Conservation (phyloP, 2,113 vertebrate genomes). For the Seriola dumerili region DNA sequence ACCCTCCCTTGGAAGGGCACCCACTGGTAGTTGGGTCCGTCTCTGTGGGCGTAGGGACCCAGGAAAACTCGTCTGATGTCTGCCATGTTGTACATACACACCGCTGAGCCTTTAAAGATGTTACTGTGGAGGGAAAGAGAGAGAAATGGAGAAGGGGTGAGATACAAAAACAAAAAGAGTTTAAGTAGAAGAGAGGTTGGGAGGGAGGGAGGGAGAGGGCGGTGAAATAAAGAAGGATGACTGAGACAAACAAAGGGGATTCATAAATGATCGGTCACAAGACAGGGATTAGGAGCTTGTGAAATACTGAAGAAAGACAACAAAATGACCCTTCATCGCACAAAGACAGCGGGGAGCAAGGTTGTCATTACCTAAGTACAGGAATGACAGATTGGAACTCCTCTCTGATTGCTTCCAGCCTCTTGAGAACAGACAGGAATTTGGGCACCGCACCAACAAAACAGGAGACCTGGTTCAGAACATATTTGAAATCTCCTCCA, state of each 20-base stretch:
- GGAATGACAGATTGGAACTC: slow-evolving; percentile 75
- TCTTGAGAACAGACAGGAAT: slow-evolving; percentile 80
- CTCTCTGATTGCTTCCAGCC: slow-evolving; percentile 78
- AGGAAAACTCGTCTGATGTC: slow-evolving; percentile 97
- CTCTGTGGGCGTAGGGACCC: slow-evolving; percentile 96
- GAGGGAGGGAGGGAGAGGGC: slow-evolving; percentile 10
- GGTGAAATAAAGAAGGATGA: slow-evolving; percentile 33
- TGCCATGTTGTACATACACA: slow-evolving; percentile 98
- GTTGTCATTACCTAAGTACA: slow-evolving; percentile 74
- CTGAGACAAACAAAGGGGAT: slow-evolving; percentile 49
- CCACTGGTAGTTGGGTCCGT: slow-evolving; percentile 98
- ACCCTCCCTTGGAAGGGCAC: slow-evolving; percentile 96
- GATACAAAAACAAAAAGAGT: neutral
- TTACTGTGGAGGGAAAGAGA: slow-evolving; percentile 84
- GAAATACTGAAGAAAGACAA: slow-evolving; percentile 71
- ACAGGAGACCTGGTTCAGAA: slow-evolving; percentile 65
- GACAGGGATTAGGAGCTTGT: slow-evolving; percentile 64
- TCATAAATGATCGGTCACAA: slow-evolving; percentile 51
- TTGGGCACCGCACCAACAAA: slow-evolving; percentile 71
- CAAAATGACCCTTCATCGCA: slow-evolving; percentile 75
- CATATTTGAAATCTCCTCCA: slow-evolving; percentile 64
- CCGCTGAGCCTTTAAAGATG: slow-evolving; percentile 97
- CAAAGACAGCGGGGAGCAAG: slow-evolving; percentile 61
- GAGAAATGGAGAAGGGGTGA: slow-evolving; percentile 11
- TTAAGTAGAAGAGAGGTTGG: slow-evolving; percentile 5